Percentiles rank a stretch among this genome's conserved stretches.
phyloP scores from a whole-genome alignment of 35 echinoderm and acorn worm species.

The Eucidaris tribuloides region DNA sequence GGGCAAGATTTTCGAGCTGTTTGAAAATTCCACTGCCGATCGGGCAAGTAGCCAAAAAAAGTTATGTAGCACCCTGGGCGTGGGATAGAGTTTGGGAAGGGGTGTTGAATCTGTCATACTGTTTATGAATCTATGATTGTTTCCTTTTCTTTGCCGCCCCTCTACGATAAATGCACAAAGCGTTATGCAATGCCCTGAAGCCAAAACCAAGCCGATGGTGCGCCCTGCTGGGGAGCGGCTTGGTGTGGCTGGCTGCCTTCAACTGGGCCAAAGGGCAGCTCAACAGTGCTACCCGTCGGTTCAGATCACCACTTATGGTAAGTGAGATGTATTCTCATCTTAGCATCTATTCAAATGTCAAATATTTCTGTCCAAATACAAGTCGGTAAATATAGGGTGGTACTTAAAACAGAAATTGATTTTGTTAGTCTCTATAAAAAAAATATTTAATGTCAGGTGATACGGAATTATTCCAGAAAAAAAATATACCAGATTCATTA shows the following conservation, averaged over 20 bases:
- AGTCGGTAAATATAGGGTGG: too few species aligned
- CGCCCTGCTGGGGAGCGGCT: conserved; percentile 66
- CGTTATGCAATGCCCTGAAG: conserved; percentile 76
- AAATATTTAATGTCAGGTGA: too few species aligned
- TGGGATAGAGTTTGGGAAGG: not conserved
- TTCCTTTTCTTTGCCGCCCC: not conserved
- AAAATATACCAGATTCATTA: too few species aligned
- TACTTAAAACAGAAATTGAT: too few species aligned
- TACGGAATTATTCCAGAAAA: too few species aligned
- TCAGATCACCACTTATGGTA: conserved; percentile 81
- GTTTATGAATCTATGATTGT: too few species aligned
- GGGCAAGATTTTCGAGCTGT: too few species aligned
- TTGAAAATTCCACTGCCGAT: too few species aligned
- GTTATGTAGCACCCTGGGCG: too few species aligned
- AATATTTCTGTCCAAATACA: not conserved
- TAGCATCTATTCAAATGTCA: not conserved
- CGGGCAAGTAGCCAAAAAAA: too few species aligned
- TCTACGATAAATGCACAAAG: conserved; percentile 75
- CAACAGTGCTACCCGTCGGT: conserved; percentile 45
- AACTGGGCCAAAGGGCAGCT: conserved; percentile 41
- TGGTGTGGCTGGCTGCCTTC: conserved; percentile 53
- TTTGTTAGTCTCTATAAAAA: too few species aligned
- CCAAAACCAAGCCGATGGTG: conserved; percentile 77
- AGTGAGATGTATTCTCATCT: not conserved
- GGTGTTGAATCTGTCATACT: not conserved